Conservation (phyloP, 30 jellyfish, hydroid and myxozoan genomes). For the Hydractinia symbiolongicarpus region DNA sequence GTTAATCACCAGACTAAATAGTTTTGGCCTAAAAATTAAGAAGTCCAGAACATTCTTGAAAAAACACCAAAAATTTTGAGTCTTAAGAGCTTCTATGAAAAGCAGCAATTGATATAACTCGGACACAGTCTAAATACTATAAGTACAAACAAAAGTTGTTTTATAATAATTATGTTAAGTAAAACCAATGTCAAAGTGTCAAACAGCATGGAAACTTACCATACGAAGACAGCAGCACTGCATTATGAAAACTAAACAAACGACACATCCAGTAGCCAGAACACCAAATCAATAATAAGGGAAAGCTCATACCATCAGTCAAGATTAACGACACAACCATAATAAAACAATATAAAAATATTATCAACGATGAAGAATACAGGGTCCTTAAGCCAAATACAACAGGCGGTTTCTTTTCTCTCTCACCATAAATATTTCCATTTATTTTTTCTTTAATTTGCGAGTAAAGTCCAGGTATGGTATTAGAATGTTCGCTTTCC, state of each 20-base stretch:
- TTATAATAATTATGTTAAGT: no score
- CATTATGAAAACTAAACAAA: not conserved
- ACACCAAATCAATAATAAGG: constrained; percentile 23
- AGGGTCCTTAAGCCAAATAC: constrained; percentile 68
- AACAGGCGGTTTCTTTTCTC: constrained; percentile 28
- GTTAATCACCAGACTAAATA: no score
- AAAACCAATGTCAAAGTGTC: no score
- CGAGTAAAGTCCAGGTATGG: not conserved
- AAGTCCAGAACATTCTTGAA: no score
- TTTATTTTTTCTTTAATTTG: not conserved
- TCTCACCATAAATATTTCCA: no score
- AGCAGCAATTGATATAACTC: no score
- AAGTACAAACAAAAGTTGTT: no score
- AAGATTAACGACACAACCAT: constrained; percentile 37
- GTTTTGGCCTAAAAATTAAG: no score
- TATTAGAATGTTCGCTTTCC: not conserved
- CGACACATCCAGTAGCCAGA: not conserved
- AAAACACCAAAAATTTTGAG: no score
- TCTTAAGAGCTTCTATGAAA: no score
- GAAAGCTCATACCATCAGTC: constrained; percentile 60
- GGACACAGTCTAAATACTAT: no score
- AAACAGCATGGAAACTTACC: not conserved
- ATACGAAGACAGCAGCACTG: not conserved
- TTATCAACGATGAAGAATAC: constrained; percentile 49
- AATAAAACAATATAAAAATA: constrained; percentile 27